phyloP scores from a whole-genome alignment of 2,888 invertebrate species.

The Anorthoa munda region DNA sequence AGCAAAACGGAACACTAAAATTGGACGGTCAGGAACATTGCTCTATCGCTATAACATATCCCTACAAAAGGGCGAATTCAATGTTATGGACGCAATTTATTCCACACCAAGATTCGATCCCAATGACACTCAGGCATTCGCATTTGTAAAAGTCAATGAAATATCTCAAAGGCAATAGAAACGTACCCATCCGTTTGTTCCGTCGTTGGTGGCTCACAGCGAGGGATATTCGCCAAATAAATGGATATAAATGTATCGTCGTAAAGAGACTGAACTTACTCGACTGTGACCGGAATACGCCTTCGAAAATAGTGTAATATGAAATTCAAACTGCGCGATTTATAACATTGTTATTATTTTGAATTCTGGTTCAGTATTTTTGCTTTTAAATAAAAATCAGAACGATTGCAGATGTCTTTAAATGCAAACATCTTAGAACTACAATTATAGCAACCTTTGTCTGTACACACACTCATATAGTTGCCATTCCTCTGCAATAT shows the following conservation, averaged over 20 bases:
- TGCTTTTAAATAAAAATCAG: neutral
- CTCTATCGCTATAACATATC: conserved; percentile 37
- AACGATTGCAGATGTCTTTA: neutral
- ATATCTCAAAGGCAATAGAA: conserved; percentile 80
- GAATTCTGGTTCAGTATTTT: conserved; percentile 12
- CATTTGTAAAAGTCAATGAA: conserved; percentile 81
- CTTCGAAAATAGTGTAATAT: conserved; percentile 54
- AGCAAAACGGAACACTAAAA: conserved; percentile 2
- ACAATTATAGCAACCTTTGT: neutral
- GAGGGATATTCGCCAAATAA: conserved; percentile 77
- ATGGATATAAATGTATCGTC: conserved; percentile 79
- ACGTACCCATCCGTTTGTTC: conserved; percentile 76
- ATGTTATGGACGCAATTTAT: conserved; percentile 65
- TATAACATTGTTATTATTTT: conserved; percentile 38
- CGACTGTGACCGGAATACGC: conserved; percentile 68
- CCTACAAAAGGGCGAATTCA: conserved; percentile 59
- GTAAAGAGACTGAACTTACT: conserved; percentile 69
- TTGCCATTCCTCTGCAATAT: neutral
- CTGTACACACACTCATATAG: neutral
- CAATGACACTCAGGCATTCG: conserved; percentile 73
- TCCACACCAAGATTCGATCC: conserved; percentile 67
- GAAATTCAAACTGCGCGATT: conserved; percentile 49
- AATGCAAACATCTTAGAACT: neutral
- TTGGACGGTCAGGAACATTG: conserved; percentile 24
- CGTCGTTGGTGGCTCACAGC: conserved; percentile 71